Evolutionary conservation across 2,888 invertebrate genomes (phyloP).

Genomic region (Zaprionus bogoriensis): DNA sequence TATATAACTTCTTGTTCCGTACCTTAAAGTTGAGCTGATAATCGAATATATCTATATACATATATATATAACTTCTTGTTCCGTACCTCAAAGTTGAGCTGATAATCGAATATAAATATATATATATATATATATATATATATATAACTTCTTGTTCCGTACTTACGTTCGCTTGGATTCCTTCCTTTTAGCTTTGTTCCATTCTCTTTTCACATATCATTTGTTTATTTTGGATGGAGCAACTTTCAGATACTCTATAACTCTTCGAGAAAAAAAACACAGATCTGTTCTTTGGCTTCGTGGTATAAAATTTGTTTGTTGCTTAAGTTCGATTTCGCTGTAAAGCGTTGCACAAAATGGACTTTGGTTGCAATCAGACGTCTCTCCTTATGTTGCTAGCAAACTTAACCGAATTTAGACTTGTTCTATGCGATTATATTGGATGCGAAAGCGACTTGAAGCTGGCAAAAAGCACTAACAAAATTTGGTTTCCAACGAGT

Average conservation of each 20-base stretch:
- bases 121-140: too few species aligned
- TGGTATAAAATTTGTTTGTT: slow-evolving; percentile 13
- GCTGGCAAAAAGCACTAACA: slow-evolving; percentile 44
- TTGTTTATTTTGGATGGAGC: slow-evolving; percentile 44
- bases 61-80: too few species aligned
- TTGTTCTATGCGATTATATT: background rate
- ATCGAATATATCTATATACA: too few species aligned
- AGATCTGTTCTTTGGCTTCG: slow-evolving; percentile 16
- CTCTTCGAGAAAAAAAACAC: background rate
- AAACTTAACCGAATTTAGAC: slow-evolving; percentile 29
- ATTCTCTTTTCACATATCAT: background rate
- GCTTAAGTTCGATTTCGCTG: slow-evolving; percentile 3
- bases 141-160: too few species aligned
- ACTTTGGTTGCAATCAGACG: slow-evolving; percentile 37
- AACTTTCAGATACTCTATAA: slow-evolving; percentile 26
- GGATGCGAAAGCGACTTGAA: slow-evolving; percentile 47
- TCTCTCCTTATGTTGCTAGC: slow-evolving; percentile 22
- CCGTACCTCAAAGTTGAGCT: too few species aligned
- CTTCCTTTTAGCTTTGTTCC: background rate
- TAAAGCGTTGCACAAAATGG: slow-evolving; percentile 55
- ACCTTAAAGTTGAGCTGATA: too few species aligned
- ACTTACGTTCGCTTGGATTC: background rate
- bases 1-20: too few species aligned
- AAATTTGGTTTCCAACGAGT: slow-evolving; percentile 6
- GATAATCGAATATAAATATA: too few species aligned